These are phyloP conservation scores for Sparidentex hasta DNA, from an alignment of 2,797 vertebrate species.

Conservation along the genomic window DNA sequence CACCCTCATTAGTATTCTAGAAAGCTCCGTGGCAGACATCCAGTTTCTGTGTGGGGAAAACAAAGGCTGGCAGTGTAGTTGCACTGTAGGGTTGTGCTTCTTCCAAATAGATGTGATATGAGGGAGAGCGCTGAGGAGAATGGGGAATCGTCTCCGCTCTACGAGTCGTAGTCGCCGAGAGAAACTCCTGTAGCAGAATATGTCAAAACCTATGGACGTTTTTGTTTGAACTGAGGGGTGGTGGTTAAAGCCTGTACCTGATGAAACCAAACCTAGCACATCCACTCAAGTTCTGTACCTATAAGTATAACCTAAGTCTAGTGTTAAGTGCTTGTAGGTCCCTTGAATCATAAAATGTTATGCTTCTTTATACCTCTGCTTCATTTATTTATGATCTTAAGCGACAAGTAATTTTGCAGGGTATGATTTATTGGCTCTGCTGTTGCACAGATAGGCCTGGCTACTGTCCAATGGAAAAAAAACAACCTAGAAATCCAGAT, in stretches of 20 bases:
- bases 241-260: neutral
- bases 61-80: constrained; percentile 57
- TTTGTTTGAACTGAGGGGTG: constrained; percentile 8
- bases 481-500: too few species aligned
- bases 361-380: neutral
- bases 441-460: too few species aligned
- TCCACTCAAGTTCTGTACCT: neutral
- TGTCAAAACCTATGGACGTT: neutral
- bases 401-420: neutral
- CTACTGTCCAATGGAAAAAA: too few species aligned
- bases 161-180: constrained; percentile 14
- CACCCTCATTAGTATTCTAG: constrained; percentile 86
- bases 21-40: constrained; percentile 73
- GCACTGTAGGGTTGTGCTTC: constrained; percentile 43
- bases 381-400: neutral
- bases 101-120: constrained; percentile 58
- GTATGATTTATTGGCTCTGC: neutral
- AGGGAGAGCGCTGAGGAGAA: constrained; percentile 28
- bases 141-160: constrained; percentile 7
- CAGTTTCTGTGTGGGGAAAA: constrained; percentile 70
- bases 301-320: neutral
- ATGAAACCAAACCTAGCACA: neutral
- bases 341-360: neutral
- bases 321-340: neutral
- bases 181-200: constrained; percentile 16